Percentiles rank a stretch among this genome's conserved stretches.
Conservation (phyloP, 2,888 invertebrate genomes). For the Flexamia atlantica region DNA sequence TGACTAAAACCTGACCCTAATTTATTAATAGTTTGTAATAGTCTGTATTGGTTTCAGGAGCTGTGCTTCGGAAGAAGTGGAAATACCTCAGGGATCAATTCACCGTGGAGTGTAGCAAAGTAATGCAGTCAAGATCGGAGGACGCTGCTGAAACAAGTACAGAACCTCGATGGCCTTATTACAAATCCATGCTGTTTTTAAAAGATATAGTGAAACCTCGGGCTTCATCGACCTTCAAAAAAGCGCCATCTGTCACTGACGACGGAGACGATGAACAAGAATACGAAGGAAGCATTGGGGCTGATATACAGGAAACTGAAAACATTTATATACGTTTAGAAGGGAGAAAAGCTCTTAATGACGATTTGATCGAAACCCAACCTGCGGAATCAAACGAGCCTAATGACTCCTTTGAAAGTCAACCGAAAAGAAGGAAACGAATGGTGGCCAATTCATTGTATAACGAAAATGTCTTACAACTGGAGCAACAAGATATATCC, state of each 20-base stretch:
- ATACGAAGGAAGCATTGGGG: conserved; percentile 26
- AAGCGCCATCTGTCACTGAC: conserved; percentile 4
- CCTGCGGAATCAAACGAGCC: conserved; percentile 37
- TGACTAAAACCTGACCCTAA: conserved; percentile 61
- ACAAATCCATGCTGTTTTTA: conserved; percentile 55
- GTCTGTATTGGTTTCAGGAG: conserved; percentile 56
- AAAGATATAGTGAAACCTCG: conserved; percentile 56
- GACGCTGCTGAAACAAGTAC: conserved; percentile 53
- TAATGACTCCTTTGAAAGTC: conserved; percentile 24
- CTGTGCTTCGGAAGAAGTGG: no score
- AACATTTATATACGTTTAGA: not conserved
- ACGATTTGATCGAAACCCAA: conserved; percentile 15
- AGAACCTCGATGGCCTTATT: conserved; percentile 59
- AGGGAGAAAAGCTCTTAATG: conserved; percentile 7
- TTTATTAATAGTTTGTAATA: not conserved
- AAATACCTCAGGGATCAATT: conserved; percentile 60
- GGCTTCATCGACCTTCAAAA: conserved; percentile 59
- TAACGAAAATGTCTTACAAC: conserved; percentile 57
- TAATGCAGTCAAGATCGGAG: conserved; percentile 57
- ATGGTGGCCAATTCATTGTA: conserved; percentile 42
- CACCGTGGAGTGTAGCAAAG: conserved; percentile 59
- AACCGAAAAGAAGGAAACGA: conserved; percentile 53
- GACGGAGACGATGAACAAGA: conserved; percentile 49
- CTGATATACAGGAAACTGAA: conserved; percentile 6
- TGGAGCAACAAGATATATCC: conserved; percentile 54